Conservation (phyloP, 2,113 vertebrate genomes). For the Microtus ochrogaster region DNA sequence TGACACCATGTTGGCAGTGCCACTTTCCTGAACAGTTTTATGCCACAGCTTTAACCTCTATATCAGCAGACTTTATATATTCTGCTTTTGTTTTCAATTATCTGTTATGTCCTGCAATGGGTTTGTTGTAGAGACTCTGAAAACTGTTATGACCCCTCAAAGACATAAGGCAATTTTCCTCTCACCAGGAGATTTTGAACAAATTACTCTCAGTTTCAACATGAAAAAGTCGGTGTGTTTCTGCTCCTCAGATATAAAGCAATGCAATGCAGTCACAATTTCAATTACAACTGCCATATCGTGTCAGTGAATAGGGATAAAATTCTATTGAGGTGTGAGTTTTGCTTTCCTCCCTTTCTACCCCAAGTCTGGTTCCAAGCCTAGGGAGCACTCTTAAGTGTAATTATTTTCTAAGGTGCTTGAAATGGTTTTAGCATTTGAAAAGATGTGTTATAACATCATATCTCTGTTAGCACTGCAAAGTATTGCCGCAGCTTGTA, state of each 20-base stretch:
- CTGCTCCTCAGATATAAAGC: constrained; percentile 58
- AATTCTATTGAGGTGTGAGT: constrained; percentile 57
- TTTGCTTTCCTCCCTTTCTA: background rate
- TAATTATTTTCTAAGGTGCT: constrained; percentile 78
- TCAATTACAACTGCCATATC: constrained; percentile 75
- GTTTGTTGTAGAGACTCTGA: constrained; percentile 60
- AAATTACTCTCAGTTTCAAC: constrained; percentile 81
- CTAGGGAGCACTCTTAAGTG: constrained; percentile 64
- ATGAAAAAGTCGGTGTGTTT: constrained; percentile 77
- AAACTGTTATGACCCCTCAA: constrained; percentile 74
- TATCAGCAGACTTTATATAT: constrained; percentile 66
- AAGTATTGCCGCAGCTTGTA: constrained; percentile 62
- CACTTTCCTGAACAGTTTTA: constrained; percentile 71
- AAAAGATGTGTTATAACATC: constrained; percentile 56
- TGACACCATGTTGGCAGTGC: constrained; percentile 46
- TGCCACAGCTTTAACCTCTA: constrained; percentile 76
- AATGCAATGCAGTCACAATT: constrained; percentile 69
- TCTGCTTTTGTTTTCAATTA: constrained; percentile 70
- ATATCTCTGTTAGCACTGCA: constrained; percentile 62
- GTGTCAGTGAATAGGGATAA: constrained; percentile 71
- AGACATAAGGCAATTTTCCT: constrained; percentile 80
- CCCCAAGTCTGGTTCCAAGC: constrained; percentile 2
- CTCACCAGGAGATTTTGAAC: constrained; percentile 78
- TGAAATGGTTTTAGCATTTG: constrained; percentile 78
- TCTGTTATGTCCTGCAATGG: constrained; percentile 68